Evolutionary conservation across 1,140 invertebrate genomes (phyloP), one percentile per base, ranked within the genome.

Genomic region (Drosophila nigrodunni): DNA sequence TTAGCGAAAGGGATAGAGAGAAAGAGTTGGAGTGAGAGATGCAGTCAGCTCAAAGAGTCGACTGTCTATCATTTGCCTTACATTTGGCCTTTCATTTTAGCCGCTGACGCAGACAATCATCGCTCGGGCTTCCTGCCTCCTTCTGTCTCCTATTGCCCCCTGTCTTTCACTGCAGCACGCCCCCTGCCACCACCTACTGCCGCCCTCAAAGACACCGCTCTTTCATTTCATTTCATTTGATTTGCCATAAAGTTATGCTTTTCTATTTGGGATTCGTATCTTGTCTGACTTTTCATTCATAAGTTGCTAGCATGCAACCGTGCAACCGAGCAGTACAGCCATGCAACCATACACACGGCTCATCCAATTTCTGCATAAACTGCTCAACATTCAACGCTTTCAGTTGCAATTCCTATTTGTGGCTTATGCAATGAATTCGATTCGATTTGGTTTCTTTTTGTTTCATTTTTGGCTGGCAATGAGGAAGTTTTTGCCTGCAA

Each of bases 21-120:
- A 4, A 9, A 35, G 7, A 34, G 37, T 2, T 44, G n/a, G 25
- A 13, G 13, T 21, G 44, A 72, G 35, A 2, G 11, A 15, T 39
- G 25, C 62, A 80, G 80, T 50, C 64, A 80, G 79, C 67, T 78
- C 74, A 82, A 77, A 83, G 80, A 79, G 78, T 74, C 47, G 80
- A 30, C 80, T 87, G 82, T 87, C 82, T 88, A 88, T 87, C 82
- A 87, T 88, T 87, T 87, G 81, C 81, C 69, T 74, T 55, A 65
- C 62, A 83, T 75, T 67, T 44, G 18, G 66, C 72, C 66, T 74
- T 74, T 74, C 72, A 74, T 74, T 74, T 74, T 62, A 74, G 72
- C 72, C 72, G 65, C 70, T 67, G 68, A 64, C 49, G 64, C 70
- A 73, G 70, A 67, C 71, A 73, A 59, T 73, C 64, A 65, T 74